Percentiles rank a stretch among this genome's conserved stretches.
Evolutionary conservation across 2,797 vertebrate genomes (phyloP).

Genomic region (Pseudocheirus occidentalis): DNA sequence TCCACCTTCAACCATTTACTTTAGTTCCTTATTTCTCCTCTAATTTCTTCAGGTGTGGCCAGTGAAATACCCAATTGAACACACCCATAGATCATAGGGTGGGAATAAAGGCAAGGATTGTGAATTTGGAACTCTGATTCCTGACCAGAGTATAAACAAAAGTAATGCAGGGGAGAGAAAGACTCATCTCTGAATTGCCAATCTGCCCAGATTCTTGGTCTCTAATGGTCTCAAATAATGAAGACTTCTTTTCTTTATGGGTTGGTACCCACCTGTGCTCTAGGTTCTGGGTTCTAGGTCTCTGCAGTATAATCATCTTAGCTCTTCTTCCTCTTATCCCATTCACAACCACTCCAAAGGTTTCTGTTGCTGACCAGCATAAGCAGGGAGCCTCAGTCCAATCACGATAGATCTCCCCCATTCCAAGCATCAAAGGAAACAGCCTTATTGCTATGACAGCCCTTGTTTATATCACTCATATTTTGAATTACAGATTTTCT

Average conservation of each 20-base stretch:
- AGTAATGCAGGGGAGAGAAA: not conserved
- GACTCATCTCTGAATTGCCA: not conserved
- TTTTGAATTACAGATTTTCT: no score
- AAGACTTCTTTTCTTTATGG: not conserved
- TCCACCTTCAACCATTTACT: not conserved
- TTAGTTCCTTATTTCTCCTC: not conserved
- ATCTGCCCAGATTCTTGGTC: not conserved
- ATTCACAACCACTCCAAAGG: not conserved
- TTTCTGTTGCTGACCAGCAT: not conserved
- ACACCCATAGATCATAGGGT: not conserved
- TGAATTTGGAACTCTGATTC: not conserved
- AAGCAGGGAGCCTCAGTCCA: not conserved
- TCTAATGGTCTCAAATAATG: not conserved
- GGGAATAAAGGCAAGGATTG: not conserved
- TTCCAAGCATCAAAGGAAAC: not conserved
- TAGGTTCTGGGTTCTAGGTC: not conserved
- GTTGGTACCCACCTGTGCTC: not conserved
- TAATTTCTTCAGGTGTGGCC: not conserved
- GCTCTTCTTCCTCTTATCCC: not conserved
- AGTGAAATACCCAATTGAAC: not conserved
- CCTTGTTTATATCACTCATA: no score
- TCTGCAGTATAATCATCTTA: not conserved
- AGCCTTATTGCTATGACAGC: not conserved
- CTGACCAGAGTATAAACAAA: not conserved
- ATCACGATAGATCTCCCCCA: not conserved